Percentiles rank a stretch among this genome's conserved stretches.
These are phyloP conservation scores for Pseudeuparius sepicola DNA, from an alignment of 2,888 invertebrate genomes.

Conservation along the genomic window DNA sequence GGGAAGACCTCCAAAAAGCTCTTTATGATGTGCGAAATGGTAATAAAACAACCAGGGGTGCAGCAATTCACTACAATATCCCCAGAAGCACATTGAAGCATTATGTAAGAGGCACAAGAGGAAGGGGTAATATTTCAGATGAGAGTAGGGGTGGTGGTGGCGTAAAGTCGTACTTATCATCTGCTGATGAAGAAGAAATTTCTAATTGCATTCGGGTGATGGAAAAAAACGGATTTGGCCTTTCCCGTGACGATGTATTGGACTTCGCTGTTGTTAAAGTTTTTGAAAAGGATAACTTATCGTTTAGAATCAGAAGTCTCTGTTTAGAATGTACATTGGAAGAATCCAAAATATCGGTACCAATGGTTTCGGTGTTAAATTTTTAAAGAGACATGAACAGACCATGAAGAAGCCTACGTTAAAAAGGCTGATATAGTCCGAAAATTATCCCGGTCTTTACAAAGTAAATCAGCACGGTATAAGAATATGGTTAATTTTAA, in stretches of 20 bases:
- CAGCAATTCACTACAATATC: conserved; percentile 1
- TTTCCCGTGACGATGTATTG: conserved; percentile 15
- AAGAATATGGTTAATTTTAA: too few species aligned
- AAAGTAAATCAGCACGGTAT: too few species aligned
- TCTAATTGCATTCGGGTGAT: conserved; percentile 10
- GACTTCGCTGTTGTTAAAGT: too few species aligned
- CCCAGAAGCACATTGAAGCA: conserved; percentile 6
- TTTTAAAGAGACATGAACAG: too few species aligned
- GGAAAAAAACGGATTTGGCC: conserved; percentile 17
- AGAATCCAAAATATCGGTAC: too few species aligned
- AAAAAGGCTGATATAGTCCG: too few species aligned
- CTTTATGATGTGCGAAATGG: conserved; percentile 3
- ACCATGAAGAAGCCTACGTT: too few species aligned
- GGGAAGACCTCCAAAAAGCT: conserved; percentile 8
- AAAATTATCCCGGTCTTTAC: too few species aligned
- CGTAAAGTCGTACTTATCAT: conserved; percentile 7
- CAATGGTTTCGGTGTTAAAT: too few species aligned
- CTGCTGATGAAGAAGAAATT: conserved; percentile 8
- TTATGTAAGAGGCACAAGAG: conserved; percentile 9
- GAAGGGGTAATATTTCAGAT: conserved; percentile 5
- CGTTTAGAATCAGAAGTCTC: too few species aligned
- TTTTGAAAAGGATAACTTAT: too few species aligned
- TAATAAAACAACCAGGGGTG: conserved; percentile 3
- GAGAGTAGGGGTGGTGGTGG: conserved; percentile 7
- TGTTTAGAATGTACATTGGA: too few species aligned